These are phyloP conservation scores for Plectrocnemia conspersa DNA, from an alignment of 1,140 invertebrate species.

Conservation along the genomic window DNA sequence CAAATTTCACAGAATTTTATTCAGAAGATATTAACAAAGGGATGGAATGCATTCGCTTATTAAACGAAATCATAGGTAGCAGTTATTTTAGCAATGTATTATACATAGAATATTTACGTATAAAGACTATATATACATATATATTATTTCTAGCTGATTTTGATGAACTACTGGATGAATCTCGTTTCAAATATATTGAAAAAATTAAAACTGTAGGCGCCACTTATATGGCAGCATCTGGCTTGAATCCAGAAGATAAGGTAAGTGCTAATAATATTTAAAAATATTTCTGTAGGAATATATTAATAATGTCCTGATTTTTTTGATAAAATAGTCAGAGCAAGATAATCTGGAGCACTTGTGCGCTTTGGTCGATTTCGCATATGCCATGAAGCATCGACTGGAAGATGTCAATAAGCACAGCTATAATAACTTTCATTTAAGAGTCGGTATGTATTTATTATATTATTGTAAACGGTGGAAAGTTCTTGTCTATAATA, in stretches of 20 bases:
- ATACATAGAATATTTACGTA: neutral
- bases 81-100: neutral
- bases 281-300: constrained; percentile 1
- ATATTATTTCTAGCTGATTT: constrained; percentile 67
- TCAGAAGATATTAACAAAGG: constrained; percentile 96
- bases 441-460: constrained; percentile 88
- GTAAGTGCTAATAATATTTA: constrained; percentile 39
- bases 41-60: constrained; percentile 91
- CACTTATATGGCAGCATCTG: constrained; percentile 98
- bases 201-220: constrained; percentile 98
- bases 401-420: constrained; percentile 92
- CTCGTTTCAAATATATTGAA: constrained; percentile 86
- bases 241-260: constrained; percentile 77
- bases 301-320: neutral
- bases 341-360: constrained; percentile 66
- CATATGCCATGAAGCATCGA: constrained; percentile 83
- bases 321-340: constrained; percentile 33
- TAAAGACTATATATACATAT: neutral
- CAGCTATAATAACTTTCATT: constrained; percentile 95
- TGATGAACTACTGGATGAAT: constrained; percentile 86
- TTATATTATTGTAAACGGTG: too few species aligned
- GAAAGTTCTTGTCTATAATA: too few species aligned
- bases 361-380: constrained; percentile 88
- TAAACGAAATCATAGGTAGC: constrained; percentile 95
- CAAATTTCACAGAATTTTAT: constrained; percentile 98